Conservation (phyloP, 2,797 vertebrate species). For the Enteromius anoplus region DNA sequence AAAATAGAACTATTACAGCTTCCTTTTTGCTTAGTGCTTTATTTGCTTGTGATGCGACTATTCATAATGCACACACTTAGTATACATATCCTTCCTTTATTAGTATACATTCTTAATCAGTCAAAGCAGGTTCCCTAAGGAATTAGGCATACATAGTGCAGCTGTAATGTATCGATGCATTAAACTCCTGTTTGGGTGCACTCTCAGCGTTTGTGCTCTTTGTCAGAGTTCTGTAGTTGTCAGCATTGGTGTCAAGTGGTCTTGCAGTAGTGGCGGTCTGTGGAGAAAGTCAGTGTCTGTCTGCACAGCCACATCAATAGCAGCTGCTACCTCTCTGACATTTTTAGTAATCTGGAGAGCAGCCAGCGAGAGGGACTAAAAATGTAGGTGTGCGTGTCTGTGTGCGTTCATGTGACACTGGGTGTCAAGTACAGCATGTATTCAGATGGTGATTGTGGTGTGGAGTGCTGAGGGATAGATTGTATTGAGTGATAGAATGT, state of each 20-base stretch:
- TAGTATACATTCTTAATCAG: not conserved
- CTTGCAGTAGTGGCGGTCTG: conserved; percentile 14
- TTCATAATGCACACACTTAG: not conserved
- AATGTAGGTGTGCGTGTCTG: conserved; percentile 37
- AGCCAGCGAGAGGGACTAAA: conserved; percentile 45
- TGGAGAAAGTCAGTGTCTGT: conserved; percentile 18
- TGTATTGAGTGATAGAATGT: conserved; percentile 24
- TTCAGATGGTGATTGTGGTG: conserved; percentile 13
- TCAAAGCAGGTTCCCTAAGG: not conserved
- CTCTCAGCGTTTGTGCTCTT: not conserved
- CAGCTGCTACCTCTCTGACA: conserved; percentile 53
- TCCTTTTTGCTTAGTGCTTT: conserved; percentile 15
- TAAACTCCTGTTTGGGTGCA: conserved; percentile 1
- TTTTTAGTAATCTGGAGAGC: conserved; percentile 55
- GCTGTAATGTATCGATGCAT: not conserved
- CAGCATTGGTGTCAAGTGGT: conserved; percentile 18
- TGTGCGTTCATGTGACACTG: conserved; percentile 29
- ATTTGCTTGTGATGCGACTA: not conserved
- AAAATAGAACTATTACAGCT: not conserved
- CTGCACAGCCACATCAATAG: conserved; percentile 32
- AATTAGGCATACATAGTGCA: not conserved
- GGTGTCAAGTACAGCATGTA: conserved; percentile 9
- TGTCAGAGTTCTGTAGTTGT: not conserved
- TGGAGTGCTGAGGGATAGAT: not conserved
- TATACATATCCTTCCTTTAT: not conserved